Percentiles rank a stretch among this genome's conserved stretches.
phyloP scores from a whole-genome alignment of 2,113 vertebrate species.

The Nerophis lumbriciformis region DNA sequence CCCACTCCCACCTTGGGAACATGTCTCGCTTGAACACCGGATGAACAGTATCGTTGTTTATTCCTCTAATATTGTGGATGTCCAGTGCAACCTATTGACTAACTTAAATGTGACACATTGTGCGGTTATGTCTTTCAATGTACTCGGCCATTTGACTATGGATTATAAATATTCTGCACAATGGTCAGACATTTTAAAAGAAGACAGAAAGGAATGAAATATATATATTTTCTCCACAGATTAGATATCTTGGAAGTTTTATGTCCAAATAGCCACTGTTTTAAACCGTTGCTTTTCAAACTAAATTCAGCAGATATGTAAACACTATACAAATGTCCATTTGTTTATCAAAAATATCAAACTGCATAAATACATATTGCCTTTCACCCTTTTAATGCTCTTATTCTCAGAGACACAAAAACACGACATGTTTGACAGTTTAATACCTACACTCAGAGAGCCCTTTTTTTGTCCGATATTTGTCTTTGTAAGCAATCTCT shows the following conservation, averaged over 20 bases:
- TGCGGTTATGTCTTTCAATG: too few relatives aligned
- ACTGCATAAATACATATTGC: background rate
- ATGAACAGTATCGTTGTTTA: too few relatives aligned
- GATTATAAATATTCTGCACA: slow-evolving; percentile 1
- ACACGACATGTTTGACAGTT: slow-evolving; percentile 4
- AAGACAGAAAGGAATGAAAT: background rate
- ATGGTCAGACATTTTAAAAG: slow-evolving; percentile 21
- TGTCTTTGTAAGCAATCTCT: slow-evolving; percentile 10
- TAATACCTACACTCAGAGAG: background rate
- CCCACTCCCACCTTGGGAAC: too few relatives aligned
- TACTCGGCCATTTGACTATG: background rate
- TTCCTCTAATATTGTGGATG: too few relatives aligned
- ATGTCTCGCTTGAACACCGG: too few relatives aligned
- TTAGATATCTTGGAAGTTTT: slow-evolving; percentile 25
- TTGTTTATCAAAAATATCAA: background rate
- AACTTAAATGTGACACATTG: too few relatives aligned
- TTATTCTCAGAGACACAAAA: background rate
- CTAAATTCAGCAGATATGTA: slow-evolving; percentile 5
- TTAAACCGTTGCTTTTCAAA: slow-evolving; percentile 39
- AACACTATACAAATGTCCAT: background rate
- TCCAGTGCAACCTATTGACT: too few relatives aligned
- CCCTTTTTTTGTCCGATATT: slow-evolving; percentile 6
- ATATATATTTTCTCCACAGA: slow-evolving; percentile 3
- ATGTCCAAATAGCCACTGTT: slow-evolving; percentile 41
- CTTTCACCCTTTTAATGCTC: background rate